A percentile compares a stretch with the other conserved stretches of the same genome.
Conservation (phyloP, 2,113 vertebrate species). For the Mus spicilegus region DNA sequence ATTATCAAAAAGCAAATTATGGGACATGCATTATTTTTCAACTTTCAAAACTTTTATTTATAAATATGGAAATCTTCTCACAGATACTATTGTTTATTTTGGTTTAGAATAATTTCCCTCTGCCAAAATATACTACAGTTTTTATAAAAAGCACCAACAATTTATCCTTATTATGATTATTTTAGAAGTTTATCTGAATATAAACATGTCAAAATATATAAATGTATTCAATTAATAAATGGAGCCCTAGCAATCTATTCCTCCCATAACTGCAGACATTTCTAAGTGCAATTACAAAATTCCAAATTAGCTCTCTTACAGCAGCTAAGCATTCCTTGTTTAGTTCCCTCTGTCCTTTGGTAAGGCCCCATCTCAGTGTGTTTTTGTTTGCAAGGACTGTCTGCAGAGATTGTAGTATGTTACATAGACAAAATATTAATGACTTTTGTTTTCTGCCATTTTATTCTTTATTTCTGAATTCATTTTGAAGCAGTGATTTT, state of each 20-base stretch:
- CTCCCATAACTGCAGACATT: not conserved
- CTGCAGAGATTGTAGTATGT: not conserved
- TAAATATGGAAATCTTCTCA: not conserved
- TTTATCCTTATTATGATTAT: not conserved
- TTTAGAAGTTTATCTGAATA: conserved; percentile 30
- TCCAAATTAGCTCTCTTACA: not conserved
- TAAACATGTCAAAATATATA: conserved; percentile 43
- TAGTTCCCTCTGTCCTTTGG: conserved; percentile 9
- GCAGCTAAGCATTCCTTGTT: not conserved
- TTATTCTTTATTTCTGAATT: conserved; percentile 34
- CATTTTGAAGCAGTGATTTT: not conserved
- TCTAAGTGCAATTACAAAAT: not conserved
- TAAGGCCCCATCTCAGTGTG: not conserved
- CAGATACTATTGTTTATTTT: not conserved
- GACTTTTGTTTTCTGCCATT: not conserved
- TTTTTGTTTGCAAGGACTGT: conserved; percentile 1
- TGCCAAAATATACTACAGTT: not conserved
- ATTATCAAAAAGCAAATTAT: conserved; percentile 30
- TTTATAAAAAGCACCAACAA: not conserved
- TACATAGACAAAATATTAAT: not conserved
- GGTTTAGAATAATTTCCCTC: not conserved
- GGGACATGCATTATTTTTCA: not conserved
- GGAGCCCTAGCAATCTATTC: not conserved
- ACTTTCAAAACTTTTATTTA: not conserved
- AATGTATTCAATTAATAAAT: conserved; percentile 28